A percentile compares a stretch with the other conserved stretches of the same genome.
Evolutionary conservation across 2,113 vertebrate species (phyloP).

Genomic region (Odontophorus gujanensis): DNA sequence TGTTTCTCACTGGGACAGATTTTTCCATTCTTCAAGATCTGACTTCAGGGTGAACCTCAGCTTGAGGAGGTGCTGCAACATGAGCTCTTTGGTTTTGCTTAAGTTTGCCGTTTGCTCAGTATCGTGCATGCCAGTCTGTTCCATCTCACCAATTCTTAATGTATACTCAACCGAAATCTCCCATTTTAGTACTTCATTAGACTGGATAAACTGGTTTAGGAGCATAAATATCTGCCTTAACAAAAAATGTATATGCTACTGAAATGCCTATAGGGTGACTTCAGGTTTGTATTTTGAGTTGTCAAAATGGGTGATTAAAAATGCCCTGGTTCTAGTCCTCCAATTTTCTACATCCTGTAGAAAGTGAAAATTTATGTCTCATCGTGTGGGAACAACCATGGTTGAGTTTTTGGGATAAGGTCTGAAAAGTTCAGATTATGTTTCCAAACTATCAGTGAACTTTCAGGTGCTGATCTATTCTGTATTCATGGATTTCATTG

Average conservation of each 20-base stretch:
- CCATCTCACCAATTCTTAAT: background rate
- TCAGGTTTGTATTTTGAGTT: background rate
- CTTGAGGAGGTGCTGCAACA: background rate
- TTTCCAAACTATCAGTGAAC: background rate
- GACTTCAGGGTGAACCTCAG: background rate
- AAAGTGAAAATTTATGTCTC: background rate
- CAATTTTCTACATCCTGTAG: background rate
- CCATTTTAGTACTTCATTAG: background rate
- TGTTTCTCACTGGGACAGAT: background rate
- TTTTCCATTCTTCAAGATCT: background rate
- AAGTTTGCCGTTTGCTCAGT: constrained; percentile 3
- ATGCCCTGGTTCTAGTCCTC: background rate
- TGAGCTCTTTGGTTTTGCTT: background rate
- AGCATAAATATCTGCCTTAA: background rate
- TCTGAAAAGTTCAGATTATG: background rate
- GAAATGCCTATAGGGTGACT: background rate
- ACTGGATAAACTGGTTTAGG: background rate
- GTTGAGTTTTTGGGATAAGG: background rate
- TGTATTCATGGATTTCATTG: background rate
- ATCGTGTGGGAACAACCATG: background rate
- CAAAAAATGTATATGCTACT: background rate
- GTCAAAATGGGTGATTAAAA: background rate
- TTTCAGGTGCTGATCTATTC: background rate
- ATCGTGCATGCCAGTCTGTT: background rate
- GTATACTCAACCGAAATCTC: background rate